Evolutionary conservation across 2,113 vertebrate species (phyloP), one percentile per base, ranked within the genome.

Genomic region (Falco punctatus): DNA sequence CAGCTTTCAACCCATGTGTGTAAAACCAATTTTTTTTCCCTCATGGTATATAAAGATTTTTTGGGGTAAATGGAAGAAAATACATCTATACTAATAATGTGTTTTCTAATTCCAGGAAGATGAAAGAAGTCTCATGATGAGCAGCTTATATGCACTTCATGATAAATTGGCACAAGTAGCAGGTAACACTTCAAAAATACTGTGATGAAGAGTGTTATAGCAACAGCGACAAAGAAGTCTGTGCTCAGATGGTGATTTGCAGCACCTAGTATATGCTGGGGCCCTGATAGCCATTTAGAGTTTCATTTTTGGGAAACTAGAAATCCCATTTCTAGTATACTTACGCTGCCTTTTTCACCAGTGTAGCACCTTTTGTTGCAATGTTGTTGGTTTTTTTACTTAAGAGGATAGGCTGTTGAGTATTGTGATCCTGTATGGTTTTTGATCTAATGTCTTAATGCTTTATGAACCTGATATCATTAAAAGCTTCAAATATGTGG

Each of bases 101-200:
- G 58, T 78, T 92, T 92, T 97, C 86, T 95, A 86, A 91, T 98
- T 98, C 77, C 96, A 99, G 99, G 94, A 88, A 84, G 91, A 96
- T 89, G 82, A 94, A 89, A 98, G 57, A 98, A 98, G 97, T 98
- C 98, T 95, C 75, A 98, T 99, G 97, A 98, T 99, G 93, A 99
- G 98, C 87, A 98, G 99, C 89, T 98, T 99, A 81, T 98, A 99
- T 93, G 98, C 97, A 78, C 98, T 99, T 67, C 99, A 99, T 75
- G 98, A 99, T 94, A 99, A 99, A 93, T 97, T 99, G 98, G 99
- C 99, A 81, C 97, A 98, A 90, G 97, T 99, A 91, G 99, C 99
- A 97, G 99, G 99, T 99, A 98, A 96, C 88, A 94, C 54, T 94
- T 95, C 28, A 93, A 95, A 95, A 54, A 85, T 62, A 81, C 13